Base-by-base conservation (phyloP, 2,888 invertebrate species). In the Molorchus minor region DNA sequence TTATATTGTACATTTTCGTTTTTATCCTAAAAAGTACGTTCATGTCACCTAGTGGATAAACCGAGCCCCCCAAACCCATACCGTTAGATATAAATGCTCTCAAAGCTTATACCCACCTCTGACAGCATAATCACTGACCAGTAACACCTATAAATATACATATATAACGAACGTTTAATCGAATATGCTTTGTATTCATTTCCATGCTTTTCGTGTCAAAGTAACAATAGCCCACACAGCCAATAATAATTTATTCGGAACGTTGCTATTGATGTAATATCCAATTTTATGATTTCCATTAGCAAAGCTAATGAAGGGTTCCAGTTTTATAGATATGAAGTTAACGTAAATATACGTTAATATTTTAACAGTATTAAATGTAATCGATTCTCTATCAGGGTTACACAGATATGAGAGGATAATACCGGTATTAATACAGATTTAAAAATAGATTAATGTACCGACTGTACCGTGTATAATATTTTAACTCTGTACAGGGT, bases 211-310 rank as follows among this genome's bases (percentile, higher is more conserved):
- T n/a, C 25, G 25, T 25, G 25, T 25, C 3, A 25, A 25, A 25
- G 3, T 25, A 5, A 25, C 25, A 25, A 5, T 25, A 25, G 25
- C 25, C 25, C 8, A 5, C 25, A 25, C 8, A 8, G 25, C 25
- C 3, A 8, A 5, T 5, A 5, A 25, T 25, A 25, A 25, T 25
- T 5, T 5, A 25, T 3, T n/a, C 25, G 25, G 25, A 25, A 25
- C 25, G 29, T 54, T 17, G 15, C 7, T 36, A 38, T 54, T 21
- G 21, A 44, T 16, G 16, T 25, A 51, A 33, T 21, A 21, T 35
- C 33, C 35, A 7, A 33, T 44, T 53, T 53, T 54, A 38, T 36
- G 45, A 38, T 45, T 33, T 36, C 25, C 36, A 54, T 38, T 35
- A 44, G 19, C 45, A 45, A 36, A 43, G 45, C 43, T 54, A 44